phyloP scores from a whole-genome alignment of 1,140 invertebrate species.

The Zaprionus ornatus region DNA sequence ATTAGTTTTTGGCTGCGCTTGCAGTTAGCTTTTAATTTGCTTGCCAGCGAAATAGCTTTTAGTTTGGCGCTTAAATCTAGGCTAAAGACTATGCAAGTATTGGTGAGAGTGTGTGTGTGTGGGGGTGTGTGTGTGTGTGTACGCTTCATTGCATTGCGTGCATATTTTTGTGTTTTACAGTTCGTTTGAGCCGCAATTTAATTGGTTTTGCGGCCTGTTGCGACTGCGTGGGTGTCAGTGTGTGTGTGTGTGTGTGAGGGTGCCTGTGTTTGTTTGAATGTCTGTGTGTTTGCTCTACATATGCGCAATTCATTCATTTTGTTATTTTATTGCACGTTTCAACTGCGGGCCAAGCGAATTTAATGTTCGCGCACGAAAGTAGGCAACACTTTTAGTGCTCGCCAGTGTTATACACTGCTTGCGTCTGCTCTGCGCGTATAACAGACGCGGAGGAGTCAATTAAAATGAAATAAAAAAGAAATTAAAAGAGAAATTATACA shows the following conservation, averaged over 20 bases:
- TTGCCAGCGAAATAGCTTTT: constrained; percentile 57
- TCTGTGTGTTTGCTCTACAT: neutral
- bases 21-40: constrained; percentile 40
- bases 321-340: constrained; percentile 38
- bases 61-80: constrained; percentile 34
- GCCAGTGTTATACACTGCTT: neutral
- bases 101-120: neutral
- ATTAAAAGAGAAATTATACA: neutral
- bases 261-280: neutral
- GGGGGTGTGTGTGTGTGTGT: constrained; percentile 1
- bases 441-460: neutral
- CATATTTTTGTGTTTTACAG: constrained; percentile 62
- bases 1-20: constrained; percentile 37
- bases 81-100: constrained; percentile 12
- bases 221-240: neutral
- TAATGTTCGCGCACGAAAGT: constrained; percentile 39
- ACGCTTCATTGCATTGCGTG: constrained; percentile 40
- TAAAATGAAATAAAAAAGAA: neutral
- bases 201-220: constrained; percentile 66
- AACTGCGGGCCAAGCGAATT: constrained; percentile 6
- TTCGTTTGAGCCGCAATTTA: constrained; percentile 67
- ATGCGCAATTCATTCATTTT: constrained; percentile 40
- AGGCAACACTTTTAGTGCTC: constrained; percentile 28
- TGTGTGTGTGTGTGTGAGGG: neutral
- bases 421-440: neutral